phyloP scores from a whole-genome alignment of 2,113 vertebrate species.

The Labrus mixtus region DNA sequence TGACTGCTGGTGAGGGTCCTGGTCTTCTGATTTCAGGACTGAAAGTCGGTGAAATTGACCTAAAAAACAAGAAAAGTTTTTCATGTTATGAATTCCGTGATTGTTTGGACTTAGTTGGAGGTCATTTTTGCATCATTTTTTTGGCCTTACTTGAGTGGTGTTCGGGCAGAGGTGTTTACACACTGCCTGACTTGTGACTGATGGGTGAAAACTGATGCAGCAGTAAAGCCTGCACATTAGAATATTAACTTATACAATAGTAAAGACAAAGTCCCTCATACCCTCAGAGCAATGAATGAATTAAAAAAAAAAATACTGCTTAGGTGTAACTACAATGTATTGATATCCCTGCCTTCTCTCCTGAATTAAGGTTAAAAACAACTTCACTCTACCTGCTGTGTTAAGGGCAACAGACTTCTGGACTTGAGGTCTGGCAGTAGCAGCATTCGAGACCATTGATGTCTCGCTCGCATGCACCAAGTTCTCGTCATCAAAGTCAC shows the following conservation, averaged over 20 bases:
- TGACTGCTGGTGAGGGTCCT: slow-evolving; percentile 8
- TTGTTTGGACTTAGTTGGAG: not conserved
- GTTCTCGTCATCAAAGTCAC: slow-evolving; percentile 91
- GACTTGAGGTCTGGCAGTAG: slow-evolving; percentile 38
- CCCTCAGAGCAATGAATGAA: too few relatives aligned
- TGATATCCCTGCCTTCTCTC: not conserved
- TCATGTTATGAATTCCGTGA: not conserved
- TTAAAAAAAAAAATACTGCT: too few relatives aligned
- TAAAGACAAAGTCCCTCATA: too few relatives aligned
- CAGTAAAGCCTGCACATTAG: slow-evolving; percentile 41
- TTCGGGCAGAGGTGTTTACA: slow-evolving; percentile 8
- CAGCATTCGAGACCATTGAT: not conserved
- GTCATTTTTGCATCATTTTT: not conserved
- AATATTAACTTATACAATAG: not conserved
- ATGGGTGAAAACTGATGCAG: slow-evolving; percentile 3
- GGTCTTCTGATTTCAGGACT: slow-evolving; percentile 27
- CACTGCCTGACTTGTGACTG: slow-evolving; percentile 33
- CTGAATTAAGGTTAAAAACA: not conserved
- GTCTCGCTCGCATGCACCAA: slow-evolving; percentile 82
- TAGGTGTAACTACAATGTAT: not conserved
- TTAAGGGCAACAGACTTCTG: slow-evolving; percentile 34
- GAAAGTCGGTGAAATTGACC: slow-evolving; percentile 29
- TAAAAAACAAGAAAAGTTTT: slow-evolving; percentile 41
- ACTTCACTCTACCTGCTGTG: slow-evolving; percentile 50
- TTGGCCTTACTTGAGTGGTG: slow-evolving; percentile 60